Conservation (phyloP, 2,113 vertebrate genomes). For the Corythaixoides concolor region DNA sequence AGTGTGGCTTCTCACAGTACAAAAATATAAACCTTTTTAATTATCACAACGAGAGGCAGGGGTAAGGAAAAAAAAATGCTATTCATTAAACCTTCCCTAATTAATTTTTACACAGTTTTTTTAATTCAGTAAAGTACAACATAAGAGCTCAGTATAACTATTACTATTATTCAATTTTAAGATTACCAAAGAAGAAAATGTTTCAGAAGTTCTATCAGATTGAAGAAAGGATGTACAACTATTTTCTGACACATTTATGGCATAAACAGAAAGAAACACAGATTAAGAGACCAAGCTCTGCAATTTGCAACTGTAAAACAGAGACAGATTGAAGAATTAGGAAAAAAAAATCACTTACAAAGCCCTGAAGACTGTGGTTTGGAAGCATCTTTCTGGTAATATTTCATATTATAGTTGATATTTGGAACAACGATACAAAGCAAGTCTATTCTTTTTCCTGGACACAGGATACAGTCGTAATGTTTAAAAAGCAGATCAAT, state of each 20-base stretch:
- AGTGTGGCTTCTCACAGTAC: background rate
- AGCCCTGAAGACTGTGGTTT: background rate
- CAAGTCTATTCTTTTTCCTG: background rate
- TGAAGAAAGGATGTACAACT: background rate
- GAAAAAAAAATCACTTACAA: background rate
- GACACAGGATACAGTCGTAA: background rate
- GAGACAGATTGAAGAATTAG: background rate
- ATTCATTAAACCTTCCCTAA: conserved; percentile 10
- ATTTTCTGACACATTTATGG: background rate
- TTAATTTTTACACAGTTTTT: background rate
- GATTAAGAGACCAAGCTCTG: background rate
- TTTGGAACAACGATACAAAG: background rate
- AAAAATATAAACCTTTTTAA: conserved; percentile 37
- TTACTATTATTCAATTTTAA: background rate
- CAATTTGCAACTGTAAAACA: background rate
- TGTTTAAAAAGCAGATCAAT: background rate
- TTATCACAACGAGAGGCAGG: conserved; percentile 22
- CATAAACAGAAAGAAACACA: background rate
- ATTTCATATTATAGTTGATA: background rate
- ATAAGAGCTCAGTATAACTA: background rate
- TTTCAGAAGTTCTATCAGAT: background rate
- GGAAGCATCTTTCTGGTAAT: background rate
- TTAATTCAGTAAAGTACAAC: background rate
- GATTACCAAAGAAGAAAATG: background rate
- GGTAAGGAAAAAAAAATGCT: conserved; percentile 21